Conservation (phyloP, 1,140 invertebrate genomes). For the Daktulosphaira vitifoliae region DNA sequence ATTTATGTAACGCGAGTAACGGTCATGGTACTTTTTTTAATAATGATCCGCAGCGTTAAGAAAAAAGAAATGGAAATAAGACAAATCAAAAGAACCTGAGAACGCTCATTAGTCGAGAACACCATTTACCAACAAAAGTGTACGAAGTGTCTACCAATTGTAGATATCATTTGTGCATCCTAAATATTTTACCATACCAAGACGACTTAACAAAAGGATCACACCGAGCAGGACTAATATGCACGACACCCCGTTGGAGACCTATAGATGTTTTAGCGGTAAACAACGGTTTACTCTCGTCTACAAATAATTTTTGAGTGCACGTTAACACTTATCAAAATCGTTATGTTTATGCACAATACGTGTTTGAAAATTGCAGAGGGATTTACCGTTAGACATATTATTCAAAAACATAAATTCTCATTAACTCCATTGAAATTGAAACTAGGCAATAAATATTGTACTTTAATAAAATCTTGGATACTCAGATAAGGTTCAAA, state of each 20-base stretch:
- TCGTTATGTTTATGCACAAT: too few species aligned
- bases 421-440: too few species aligned
- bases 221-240: slow-evolving; percentile 24
- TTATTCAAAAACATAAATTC: too few species aligned
- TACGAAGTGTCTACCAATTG: slow-evolving; percentile 5
- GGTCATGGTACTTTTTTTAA: slow-evolving; percentile 14
- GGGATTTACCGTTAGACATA: too few species aligned
- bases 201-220: slow-evolving; percentile 5
- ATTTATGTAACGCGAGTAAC: background rate
- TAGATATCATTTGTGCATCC: slow-evolving; percentile 17
- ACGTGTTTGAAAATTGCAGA: too few species aligned
- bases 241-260: slow-evolving; percentile 3
- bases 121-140: slow-evolving; percentile 1
- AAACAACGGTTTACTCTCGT: background rate
- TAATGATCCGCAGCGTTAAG: background rate
- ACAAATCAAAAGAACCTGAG: background rate
- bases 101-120: background rate
- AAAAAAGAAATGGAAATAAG: background rate
- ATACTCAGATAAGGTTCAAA: too few species aligned
- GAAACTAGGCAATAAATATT: too few species aligned
- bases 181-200: slow-evolving; percentile 7
- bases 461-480: too few species aligned
- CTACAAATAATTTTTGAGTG: background rate
- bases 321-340: too few species aligned
- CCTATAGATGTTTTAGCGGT: slow-evolving; percentile 4